These are phyloP conservation scores for Leucania comma DNA, from an alignment of 2,888 invertebrate genomes.

Conservation along the genomic window DNA sequence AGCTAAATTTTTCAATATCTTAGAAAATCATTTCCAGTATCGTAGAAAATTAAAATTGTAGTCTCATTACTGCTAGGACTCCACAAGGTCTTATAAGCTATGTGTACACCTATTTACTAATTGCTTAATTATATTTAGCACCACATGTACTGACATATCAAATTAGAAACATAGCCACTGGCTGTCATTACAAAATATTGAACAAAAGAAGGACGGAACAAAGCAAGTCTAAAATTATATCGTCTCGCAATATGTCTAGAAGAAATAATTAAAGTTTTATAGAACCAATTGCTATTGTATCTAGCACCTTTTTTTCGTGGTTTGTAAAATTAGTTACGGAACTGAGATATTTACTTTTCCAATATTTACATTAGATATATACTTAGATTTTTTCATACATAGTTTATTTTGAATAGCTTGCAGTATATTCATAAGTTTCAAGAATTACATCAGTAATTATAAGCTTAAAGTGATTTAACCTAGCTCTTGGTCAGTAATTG, in stretches of 20 bases:
- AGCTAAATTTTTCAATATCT: not conserved
- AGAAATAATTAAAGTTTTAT: slow-evolving; percentile 23
- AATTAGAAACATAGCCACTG: slow-evolving; percentile 24
- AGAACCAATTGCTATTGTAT: not conserved
- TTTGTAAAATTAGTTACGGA: not conserved
- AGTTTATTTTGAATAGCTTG: not conserved
- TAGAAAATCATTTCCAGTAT: too few species aligned
- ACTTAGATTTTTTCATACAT: not conserved
- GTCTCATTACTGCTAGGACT: not conserved
- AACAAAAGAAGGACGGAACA: slow-evolving; percentile 22
- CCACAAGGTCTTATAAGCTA: slow-evolving; percentile 17
- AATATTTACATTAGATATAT: not conserved
- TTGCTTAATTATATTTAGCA: too few species aligned
- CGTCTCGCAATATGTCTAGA: not conserved
- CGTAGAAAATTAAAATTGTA: not conserved
- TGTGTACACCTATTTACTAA: not conserved
- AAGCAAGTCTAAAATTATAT: not conserved
- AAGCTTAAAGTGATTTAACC: not conserved
- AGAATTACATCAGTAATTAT: not conserved
- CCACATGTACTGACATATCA: slow-evolving; percentile 45
- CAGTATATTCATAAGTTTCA: not conserved
- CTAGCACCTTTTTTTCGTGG: not conserved
- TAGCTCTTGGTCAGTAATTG: not conserved
- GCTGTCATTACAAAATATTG: slow-evolving; percentile 34
- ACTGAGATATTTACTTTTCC: not conserved